Conservation (phyloP, 2,888 invertebrate genomes). For the Pheosia gnoma region DNA sequence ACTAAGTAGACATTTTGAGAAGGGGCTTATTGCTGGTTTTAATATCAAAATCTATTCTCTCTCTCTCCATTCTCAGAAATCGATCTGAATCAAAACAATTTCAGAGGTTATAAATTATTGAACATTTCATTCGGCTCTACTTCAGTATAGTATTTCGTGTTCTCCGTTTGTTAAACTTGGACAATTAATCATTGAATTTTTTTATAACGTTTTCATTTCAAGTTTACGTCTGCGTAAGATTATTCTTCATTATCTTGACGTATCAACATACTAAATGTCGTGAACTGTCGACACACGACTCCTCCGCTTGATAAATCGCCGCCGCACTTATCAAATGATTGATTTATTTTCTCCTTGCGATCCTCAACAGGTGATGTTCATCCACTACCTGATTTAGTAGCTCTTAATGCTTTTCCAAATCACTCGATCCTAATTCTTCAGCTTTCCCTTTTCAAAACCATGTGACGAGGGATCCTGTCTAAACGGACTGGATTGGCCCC, state of each 20-base stretch:
- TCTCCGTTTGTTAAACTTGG: background rate
- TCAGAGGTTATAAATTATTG: background rate
- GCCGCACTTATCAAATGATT: slow-evolving; percentile 76
- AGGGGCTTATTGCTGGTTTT: background rate
- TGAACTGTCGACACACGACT: slow-evolving; percentile 5
- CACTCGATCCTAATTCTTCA: slow-evolving; percentile 67
- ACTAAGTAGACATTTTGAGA: background rate
- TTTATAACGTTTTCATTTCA: background rate
- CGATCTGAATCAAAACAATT: background rate
- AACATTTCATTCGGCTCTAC: background rate
- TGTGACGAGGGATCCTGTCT: slow-evolving; percentile 65
- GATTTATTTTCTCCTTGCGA: slow-evolving; percentile 66
- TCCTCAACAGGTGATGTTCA: slow-evolving; percentile 69
- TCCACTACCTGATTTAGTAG: slow-evolving; percentile 74
- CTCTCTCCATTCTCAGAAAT: background rate
- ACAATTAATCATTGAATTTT: background rate
- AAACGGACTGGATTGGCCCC: slow-evolving; percentile 46
- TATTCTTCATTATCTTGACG: background rate
- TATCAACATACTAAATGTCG: too few relatives aligned
- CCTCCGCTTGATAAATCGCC: slow-evolving; percentile 69
- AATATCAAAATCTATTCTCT: slow-evolving; percentile 1
- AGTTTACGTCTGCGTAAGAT: background rate
- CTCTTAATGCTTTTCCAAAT: slow-evolving; percentile 73
- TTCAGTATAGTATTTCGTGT: background rate
- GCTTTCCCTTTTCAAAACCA: slow-evolving; percentile 75